Base-by-base conservation (phyloP, 1,140 invertebrate genomes). In the Cydia amplana region DNA sequence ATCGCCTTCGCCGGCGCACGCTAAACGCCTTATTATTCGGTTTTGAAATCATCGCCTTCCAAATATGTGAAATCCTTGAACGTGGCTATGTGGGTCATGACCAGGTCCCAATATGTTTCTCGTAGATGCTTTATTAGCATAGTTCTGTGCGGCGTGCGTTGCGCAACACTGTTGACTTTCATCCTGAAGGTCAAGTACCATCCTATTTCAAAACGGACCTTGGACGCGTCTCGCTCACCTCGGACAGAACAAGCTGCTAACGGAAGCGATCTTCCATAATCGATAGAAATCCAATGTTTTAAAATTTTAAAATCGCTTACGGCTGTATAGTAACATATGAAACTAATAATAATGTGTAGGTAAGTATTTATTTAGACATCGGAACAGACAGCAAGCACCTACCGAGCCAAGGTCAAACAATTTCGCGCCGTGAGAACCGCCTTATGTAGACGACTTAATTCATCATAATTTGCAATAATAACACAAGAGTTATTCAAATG, bases 11-110 rank as follows among this genome's bases (percentile, higher is more conserved):
- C 55, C 65, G 74, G 49, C 70, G 72, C 79, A 78, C 81, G 85
- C 84, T 91, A 92, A 91, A 85, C 85, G 83, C 87, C 85, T 88
- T 88, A 88, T 89, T 87, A 87, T 88, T 90, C 85, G 85, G 86
- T 93, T 93, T 93, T 91, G 90, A 89, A 91, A 93, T 93, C 88
- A 81, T 85, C 84, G 83, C 82, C 89, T 93, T 90, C 89, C 90
- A 91, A 93, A 93, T 91, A 93, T 91, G 89, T 88, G 86, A 91
- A 93, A 91, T 93, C 91, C 91, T 93, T 93, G 90, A 91, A 91
- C 87, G 82, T 83, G 83, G 74, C 73, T 84, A 92, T 87, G 90
- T 93, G 82, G 91, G 91, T 91, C 91, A 93, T 91, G 91, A 93
- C 72, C 91, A 93, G 87, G 85, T 86, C 85, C 87, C 85, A 87